A percentile compares a stretch with the other conserved stretches of the same genome.
Conservation (phyloP, 2,113 vertebrate species). For the Oryzias melastigma region DNA sequence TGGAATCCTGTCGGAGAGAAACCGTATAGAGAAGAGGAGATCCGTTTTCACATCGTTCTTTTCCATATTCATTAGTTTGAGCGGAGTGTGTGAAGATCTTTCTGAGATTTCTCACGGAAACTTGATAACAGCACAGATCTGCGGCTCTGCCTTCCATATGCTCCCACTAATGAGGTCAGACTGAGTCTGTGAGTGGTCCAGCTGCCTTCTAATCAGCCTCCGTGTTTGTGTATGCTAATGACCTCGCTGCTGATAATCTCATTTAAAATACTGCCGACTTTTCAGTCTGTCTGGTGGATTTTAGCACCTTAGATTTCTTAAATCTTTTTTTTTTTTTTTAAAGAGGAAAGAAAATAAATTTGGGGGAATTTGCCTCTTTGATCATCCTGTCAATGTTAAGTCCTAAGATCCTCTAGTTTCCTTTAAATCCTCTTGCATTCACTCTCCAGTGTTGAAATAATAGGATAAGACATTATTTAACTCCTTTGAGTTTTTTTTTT, state of each 20-base stretch:
- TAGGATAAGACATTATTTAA: too few species aligned
- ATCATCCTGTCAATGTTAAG: not conserved
- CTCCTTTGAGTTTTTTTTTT: too few species aligned
- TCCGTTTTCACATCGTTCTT: conserved; percentile 6
- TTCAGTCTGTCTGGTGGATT: conserved; percentile 19
- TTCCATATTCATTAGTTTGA: conserved; percentile 49
- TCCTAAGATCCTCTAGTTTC: too few species aligned
- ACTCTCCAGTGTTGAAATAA: too few species aligned
- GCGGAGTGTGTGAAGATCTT: conserved; percentile 32
- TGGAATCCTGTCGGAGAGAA: conserved; percentile 22
- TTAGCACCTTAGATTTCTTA: conserved; percentile 1
- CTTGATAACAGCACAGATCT: conserved; percentile 50
- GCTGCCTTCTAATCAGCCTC: conserved; percentile 72
- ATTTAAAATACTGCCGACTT: conserved; percentile 59
- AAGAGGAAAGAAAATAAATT: not conserved
- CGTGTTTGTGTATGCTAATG: conserved; percentile 75
- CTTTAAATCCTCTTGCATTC: too few species aligned
- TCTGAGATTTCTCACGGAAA: conserved; percentile 47
- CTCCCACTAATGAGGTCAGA: conserved; percentile 77
- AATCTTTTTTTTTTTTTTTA: not conserved
- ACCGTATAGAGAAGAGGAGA: conserved; percentile 23
- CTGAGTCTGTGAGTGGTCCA: conserved; percentile 60
- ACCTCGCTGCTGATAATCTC: conserved; percentile 66
- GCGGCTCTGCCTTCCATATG: conserved; percentile 68
- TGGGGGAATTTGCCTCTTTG: not conserved